These are phyloP conservation scores for Choloepus didactylus DNA, from an alignment of 2,797 vertebrate genomes.

Conservation along the genomic window DNA sequence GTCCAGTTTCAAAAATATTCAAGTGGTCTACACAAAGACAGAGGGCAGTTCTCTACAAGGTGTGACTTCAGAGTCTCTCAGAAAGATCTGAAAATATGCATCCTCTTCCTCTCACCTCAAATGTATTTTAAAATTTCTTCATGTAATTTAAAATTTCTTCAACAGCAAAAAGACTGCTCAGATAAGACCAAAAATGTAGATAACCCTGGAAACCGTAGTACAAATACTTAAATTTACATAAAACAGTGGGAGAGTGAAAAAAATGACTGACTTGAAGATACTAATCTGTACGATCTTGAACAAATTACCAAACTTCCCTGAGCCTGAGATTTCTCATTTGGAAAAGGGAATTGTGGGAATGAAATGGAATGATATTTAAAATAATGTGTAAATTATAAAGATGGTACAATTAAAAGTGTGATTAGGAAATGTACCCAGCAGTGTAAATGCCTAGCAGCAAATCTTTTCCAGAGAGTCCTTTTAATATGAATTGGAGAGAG, in stretches of 20 bases:
- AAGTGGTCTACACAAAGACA: background rate
- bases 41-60: background rate
- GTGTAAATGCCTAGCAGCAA: constrained; percentile 34
- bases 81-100: constrained; percentile 15
- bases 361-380: constrained; percentile 23
- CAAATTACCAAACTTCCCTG: constrained; percentile 46
- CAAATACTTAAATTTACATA: constrained; percentile 8
- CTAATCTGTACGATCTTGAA: constrained; percentile 22
- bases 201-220: constrained; percentile 36
- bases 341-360: background rate
- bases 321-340: constrained; percentile 36
- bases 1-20: constrained; percentile 18
- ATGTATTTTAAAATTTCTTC: background rate
- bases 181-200: constrained; percentile 43
- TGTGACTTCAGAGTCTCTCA: background rate
- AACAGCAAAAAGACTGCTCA: constrained; percentile 27
- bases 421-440: constrained; percentile 42
- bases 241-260: background rate
- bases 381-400: constrained; percentile 22
- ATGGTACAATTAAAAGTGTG: background rate
- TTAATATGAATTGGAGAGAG: constrained; percentile 21
- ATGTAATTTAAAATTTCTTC: background rate
- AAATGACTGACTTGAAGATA: constrained; percentile 22
- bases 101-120: background rate
- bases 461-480: constrained; percentile 5